Base-by-base conservation (phyloP, 2,113 vertebrate species). In the Xenopus borealis region DNA sequence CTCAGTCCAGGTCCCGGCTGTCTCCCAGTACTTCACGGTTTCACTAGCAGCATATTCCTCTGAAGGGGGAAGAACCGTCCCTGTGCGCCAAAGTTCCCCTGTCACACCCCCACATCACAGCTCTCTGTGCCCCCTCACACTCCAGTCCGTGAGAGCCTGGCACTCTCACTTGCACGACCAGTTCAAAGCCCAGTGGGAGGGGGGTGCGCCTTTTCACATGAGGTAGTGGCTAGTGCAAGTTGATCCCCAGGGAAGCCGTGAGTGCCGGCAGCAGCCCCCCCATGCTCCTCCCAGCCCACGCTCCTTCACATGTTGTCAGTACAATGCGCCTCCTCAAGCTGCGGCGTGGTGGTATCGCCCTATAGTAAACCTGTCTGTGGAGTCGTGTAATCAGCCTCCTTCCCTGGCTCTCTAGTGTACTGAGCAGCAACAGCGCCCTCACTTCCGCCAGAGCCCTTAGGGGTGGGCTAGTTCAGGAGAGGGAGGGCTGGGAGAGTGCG, bases 361-460 rank as follows among this genome's bases (percentile, higher is more conserved):
- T 61, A 4, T 19, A 57, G 16, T 18, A 18, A 57, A 68, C 17
- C 55, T 52, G 7, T n/a, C 63, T 10, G 17, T 16, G 55, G 16
- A 61, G 55, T 55, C 66, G 44, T 62, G 23, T 27, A 62, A 16
- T 45, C 11, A 17, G 17, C 46, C 61, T 45, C 18, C 66, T 55
- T 4, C 57, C n/a, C 20, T 19, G 7, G 33, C n/a, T 12, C 33
- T 62, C 20, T 68, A 75, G 55, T 62, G 72, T 46, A 9, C 53
- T 17, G 65, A 20, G 7, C 58, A 63, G 73, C 66, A n/a, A n/a
- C n/a, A 40, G 27, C 46, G 8, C 45, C 45, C 47, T 62, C 57
- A 76, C 73, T 76, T 76, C 73, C 73, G 73, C 66, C 73, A 75
- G 65, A 75, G 14, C 46, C 17, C 23, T 16, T 57, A 57, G 47